phyloP scores from a whole-genome alignment of 23 tunicate species.

The Trididemnum miniatum region DNA sequence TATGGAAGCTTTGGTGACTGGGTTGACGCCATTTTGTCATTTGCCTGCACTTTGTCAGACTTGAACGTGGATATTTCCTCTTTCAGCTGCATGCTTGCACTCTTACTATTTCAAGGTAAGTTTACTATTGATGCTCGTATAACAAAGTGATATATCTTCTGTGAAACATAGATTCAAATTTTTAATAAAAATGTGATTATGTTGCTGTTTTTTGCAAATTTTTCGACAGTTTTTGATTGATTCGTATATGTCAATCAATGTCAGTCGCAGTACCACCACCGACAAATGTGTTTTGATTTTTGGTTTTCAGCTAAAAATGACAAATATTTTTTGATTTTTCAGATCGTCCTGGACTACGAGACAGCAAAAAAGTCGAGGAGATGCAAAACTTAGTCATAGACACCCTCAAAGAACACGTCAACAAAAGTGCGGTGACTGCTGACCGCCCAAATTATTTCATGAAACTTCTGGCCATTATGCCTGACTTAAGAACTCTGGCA shows the following conservation, averaged over 20 bases:
- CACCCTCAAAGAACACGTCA: conserved; percentile 74
- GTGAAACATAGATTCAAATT: too few relatives aligned
- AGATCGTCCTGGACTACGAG: conserved; percentile 78
- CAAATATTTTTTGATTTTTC: background rate
- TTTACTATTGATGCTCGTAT: too few relatives aligned
- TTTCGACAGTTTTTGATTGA: too few relatives aligned
- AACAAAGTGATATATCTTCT: too few relatives aligned
- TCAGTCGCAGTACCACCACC: too few relatives aligned
- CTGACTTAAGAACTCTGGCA: conserved; percentile 59
- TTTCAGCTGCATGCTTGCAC: conserved; percentile 82
- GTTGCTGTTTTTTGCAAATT: too few relatives aligned
- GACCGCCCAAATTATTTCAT: conserved; percentile 90
- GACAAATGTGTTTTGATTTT: too few relatives aligned
- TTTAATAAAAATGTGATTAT: too few relatives aligned
- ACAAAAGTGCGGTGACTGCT: conserved; percentile 76
- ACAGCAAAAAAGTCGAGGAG: conserved; percentile 81
- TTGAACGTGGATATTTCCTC: conserved; percentile 92
- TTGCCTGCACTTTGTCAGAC: conserved; percentile 60
- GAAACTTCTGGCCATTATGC: conserved; percentile 68
- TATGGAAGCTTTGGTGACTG: conserved; percentile 85
- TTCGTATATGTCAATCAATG: too few relatives aligned
- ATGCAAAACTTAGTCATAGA: conserved; percentile 55
- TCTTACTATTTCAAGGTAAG: conserved; percentile 88
- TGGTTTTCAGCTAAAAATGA: too few relatives aligned
- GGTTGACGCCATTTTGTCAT: conserved; percentile 79